phyloP scores from a whole-genome alignment of 1,140 invertebrate species.

The Drosophila paulistorum region DNA sequence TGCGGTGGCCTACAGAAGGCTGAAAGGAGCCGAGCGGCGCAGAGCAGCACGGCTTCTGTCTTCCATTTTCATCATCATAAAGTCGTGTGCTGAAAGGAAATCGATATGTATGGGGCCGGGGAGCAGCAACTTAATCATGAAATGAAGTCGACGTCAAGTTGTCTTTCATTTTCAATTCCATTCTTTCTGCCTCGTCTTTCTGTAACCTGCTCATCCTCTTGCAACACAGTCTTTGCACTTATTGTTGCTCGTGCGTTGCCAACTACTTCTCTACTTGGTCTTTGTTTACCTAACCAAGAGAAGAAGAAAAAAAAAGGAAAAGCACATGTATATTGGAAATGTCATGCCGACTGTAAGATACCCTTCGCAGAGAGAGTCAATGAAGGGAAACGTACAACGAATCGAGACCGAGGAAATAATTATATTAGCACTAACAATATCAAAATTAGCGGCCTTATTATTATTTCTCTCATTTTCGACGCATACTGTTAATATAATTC shows the following conservation, averaged over 20 bases:
- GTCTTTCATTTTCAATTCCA: slow-evolving; percentile 71
- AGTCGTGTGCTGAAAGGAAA: slow-evolving; percentile 66
- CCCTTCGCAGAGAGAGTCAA: not conserved
- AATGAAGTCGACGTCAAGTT: slow-evolving; percentile 76
- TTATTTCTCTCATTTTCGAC: no score
- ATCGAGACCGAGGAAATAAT: no score
- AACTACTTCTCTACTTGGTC: slow-evolving; percentile 56
- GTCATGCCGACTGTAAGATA: not conserved
- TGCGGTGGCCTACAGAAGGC: slow-evolving; percentile 42
- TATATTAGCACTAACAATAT: no score
- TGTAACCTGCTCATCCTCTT: not conserved
- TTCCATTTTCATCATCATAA: slow-evolving; percentile 79
- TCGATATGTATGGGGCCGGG: slow-evolving; percentile 53
- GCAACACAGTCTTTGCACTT: not conserved
- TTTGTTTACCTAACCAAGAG: slow-evolving; percentile 61
- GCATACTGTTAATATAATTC: no score
- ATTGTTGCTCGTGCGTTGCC: slow-evolving; percentile 45
- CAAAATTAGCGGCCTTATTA: no score
- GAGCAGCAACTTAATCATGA: slow-evolving; percentile 72
- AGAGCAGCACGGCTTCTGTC: slow-evolving; percentile 8
- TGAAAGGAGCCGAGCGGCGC: slow-evolving; percentile 21
- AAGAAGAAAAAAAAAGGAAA: not conserved
- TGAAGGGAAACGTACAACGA: no score
- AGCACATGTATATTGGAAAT: not conserved
- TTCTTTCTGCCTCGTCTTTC: slow-evolving; percentile 26